Base-by-base conservation (phyloP, 2,113 vertebrate genomes). In the Vulpes ferrilata region DNA sequence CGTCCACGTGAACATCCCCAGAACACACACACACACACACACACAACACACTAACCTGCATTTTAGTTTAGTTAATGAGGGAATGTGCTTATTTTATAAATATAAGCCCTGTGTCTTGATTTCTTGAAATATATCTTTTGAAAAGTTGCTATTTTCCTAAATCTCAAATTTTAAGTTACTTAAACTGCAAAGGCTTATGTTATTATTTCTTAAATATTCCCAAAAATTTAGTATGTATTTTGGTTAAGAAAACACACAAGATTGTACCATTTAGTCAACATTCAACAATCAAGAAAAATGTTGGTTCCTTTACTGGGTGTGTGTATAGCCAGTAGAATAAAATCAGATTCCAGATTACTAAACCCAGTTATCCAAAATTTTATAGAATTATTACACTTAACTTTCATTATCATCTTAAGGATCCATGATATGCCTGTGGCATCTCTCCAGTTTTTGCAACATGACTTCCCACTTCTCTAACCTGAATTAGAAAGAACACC, bases 201-300 rank as follows among this genome's bases (percentile, higher is more conserved):
- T 84, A 95, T 1, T 82, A 7, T 43, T 74, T 93, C 48, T 93
- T 71, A 57, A 93, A 57, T 90, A 81, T 11, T 60, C 1, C 51
- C 25, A 83, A 91, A 90, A 82, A 90, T 19, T 27, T 85, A 83
- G 60, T 27, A 43, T 80, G 4, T n/a, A 81, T 27, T 94, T 90
- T 92, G 0, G 23, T 80, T 38, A 85, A 76, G 3, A 96, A 60
- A 78, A 27, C 74, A 78, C 43, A 51, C 15, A 78, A 43, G 74
- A 51, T 51, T 48, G 1, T 30, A 76, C 11, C 51, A 43, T 13
- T 80, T 22, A 9, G 8, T 65, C 16, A 51, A 43, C 2, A 89
- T 32, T 86, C 88, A 83, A 84, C 90, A 65, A 83, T 82, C 22
- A 97, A 79, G 35, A 86, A 82, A 16, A 43, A 81, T 60, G 16